Evolutionary conservation across 2,113 vertebrate species (phyloP).

Genomic region (Halichoeres trimaculatus): DNA sequence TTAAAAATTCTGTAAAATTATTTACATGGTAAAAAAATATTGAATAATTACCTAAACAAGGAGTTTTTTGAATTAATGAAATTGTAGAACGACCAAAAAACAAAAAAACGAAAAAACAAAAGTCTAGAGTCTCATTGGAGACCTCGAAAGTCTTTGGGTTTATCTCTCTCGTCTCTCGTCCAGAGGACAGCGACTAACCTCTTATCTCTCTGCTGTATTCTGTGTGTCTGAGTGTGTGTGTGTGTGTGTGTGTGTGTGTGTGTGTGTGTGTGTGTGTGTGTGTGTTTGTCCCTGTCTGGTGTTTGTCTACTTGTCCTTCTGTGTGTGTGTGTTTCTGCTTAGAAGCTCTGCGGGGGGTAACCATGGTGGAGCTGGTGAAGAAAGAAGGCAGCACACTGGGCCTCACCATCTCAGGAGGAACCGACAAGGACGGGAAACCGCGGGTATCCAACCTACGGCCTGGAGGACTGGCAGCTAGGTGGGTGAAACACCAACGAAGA

Average conservation of each 20-base stretch:
- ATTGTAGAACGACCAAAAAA: too few relatives aligned
- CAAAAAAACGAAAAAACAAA: too few relatives aligned
- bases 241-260: slow-evolving; percentile 22
- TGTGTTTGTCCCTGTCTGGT: slow-evolving; percentile 21
- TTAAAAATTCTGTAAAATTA: too few relatives aligned
- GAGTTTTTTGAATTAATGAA: too few relatives aligned
- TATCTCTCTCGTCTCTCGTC: too few relatives aligned
- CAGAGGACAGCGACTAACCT: slow-evolving; percentile 33
- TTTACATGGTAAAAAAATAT: too few relatives aligned
- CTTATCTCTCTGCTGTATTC: slow-evolving; percentile 40
- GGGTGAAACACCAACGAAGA: neutral
- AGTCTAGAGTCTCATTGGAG: too few relatives aligned
- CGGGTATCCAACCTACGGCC: slow-evolving; percentile 95
- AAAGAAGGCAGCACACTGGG: slow-evolving; percentile 96
- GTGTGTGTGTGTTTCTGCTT: slow-evolving; percentile 74
- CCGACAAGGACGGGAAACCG: slow-evolving; percentile 97
- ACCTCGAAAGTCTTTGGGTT: too few relatives aligned
- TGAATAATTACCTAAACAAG: too few relatives aligned
- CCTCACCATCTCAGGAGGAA: slow-evolving; percentile 96
- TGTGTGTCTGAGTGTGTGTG: slow-evolving; percentile 32
- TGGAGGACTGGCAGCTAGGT: slow-evolving; percentile 90
- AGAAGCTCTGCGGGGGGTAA: slow-evolving; percentile 96
- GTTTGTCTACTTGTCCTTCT: slow-evolving; percentile 43
- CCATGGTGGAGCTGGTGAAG: slow-evolving; percentile 95
- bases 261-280: slow-evolving; percentile 10